Conservation (phyloP, 2,797 vertebrate species). For the Okamejei kenojei region DNA sequence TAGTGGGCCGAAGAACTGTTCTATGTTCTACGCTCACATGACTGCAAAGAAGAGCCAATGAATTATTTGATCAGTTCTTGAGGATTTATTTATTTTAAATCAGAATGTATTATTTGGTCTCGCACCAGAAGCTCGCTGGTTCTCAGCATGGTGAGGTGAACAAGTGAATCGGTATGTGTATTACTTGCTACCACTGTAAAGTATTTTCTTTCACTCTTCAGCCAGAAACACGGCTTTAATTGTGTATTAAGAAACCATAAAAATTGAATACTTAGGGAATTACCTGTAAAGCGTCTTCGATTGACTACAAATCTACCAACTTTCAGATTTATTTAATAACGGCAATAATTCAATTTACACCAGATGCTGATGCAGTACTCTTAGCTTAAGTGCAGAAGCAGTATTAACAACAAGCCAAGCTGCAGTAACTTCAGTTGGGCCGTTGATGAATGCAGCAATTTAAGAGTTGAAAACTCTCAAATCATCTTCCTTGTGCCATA, state of each 20-base stretch:
- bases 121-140: not conserved
- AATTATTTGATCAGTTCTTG: not conserved
- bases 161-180: not conserved
- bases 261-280: slow-evolving; percentile 2
- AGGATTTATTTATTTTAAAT: not conserved
- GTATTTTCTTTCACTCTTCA: not conserved
- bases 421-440: not conserved
- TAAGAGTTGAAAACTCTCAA: not conserved
- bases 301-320: not conserved
- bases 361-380: not conserved
- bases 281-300: slow-evolving; percentile 3
- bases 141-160: not conserved
- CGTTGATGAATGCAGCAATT: not conserved
- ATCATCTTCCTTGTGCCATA: no score
- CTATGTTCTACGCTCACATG: not conserved
- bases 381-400: not conserved
- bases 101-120: not conserved
- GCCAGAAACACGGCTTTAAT: not conserved
- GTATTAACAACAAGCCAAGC: not conserved
- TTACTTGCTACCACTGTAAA: not conserved
- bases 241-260: not conserved
- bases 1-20: no score
- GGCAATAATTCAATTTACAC: not conserved
- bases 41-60: no score
- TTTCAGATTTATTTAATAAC: slow-evolving; percentile 14